These are phyloP conservation scores for Cremastobaeus sp. DNA, from an alignment of 2,888 invertebrate genomes.

Conservation along the genomic window DNA sequence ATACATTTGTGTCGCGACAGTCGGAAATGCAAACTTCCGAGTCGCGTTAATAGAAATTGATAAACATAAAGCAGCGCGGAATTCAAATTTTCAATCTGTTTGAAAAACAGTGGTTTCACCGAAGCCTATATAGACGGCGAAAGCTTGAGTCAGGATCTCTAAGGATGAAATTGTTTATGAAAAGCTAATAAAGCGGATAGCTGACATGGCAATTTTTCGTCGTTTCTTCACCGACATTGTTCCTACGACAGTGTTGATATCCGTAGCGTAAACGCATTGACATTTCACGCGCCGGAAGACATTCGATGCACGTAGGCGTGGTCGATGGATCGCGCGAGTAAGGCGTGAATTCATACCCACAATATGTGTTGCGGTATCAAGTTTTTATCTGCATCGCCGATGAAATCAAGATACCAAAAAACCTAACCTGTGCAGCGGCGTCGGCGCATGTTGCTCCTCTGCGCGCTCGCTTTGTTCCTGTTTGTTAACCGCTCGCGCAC, in stretches of 20 bases:
- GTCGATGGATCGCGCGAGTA: constrained; percentile 45
- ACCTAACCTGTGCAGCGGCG: too few species aligned
- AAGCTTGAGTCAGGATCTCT: constrained; percentile 7
- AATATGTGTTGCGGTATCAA: constrained; percentile 36
- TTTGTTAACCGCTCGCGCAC: too few species aligned
- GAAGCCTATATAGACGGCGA: background rate
- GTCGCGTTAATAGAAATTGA: constrained; percentile 38
- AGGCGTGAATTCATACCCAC: constrained; percentile 51
- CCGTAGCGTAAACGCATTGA: constrained; percentile 50
- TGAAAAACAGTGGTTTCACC: too few species aligned
- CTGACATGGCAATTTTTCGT: constrained; percentile 47
- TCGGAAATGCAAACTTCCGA: constrained; percentile 49
- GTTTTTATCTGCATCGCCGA: constrained; percentile 24
- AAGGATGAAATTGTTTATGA: constrained; percentile 29
- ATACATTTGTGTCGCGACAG: constrained; percentile 36
- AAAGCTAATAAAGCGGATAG: constrained; percentile 27
- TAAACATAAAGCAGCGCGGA: constrained; percentile 16
- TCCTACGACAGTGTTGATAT: constrained; percentile 38
- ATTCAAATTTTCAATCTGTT: background rate
- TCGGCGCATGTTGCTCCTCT: too few species aligned
- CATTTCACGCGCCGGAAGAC: constrained; percentile 59
- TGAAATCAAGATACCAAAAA: constrained; percentile 34
- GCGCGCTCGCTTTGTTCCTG: too few species aligned
- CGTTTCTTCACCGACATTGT: constrained; percentile 46
- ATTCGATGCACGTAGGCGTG: constrained; percentile 57